A percentile compares a stretch with the other conserved stretches of the same genome.
These are phyloP conservation scores for Lamprotornis superbus DNA, from an alignment of 2,113 vertebrate species.

Conservation along the genomic window DNA sequence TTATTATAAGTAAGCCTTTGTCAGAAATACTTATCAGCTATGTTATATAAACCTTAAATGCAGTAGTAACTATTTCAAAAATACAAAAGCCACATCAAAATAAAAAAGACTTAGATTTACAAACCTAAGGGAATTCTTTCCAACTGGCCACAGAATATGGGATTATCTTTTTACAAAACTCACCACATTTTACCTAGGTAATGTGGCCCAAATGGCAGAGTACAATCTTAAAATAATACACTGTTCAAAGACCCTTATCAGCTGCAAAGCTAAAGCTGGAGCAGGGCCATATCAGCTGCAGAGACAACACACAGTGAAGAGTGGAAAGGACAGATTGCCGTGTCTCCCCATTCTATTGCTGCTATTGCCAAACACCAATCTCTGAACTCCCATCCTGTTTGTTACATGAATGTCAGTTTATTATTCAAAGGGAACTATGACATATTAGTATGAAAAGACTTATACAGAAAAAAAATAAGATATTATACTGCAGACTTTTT, in stretches of 20 bases:
- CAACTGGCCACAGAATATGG: background rate
- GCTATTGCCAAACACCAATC: conserved; percentile 11
- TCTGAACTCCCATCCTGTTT: background rate
- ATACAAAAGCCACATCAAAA: conserved; percentile 24
- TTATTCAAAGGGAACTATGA: background rate
- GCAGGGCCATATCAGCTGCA: conserved; percentile 19
- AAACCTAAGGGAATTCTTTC: conserved; percentile 42
- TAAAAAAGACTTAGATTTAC: background rate
- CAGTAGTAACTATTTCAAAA: conserved; percentile 2
- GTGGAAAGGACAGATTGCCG: conserved; percentile 17
- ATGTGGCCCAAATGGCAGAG: background rate
- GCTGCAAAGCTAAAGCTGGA: conserved; percentile 31
- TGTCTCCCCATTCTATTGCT: background rate
- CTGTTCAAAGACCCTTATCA: conserved; percentile 37
- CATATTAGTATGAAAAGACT: background rate
- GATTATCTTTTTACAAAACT: conserved; percentile 24
- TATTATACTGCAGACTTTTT: background rate
- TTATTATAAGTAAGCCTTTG: conserved; percentile 39
- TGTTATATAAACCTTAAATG: conserved; percentile 20
- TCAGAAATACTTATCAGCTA: conserved; percentile 15
- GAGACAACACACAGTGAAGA: conserved; percentile 1
- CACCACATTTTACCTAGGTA: background rate
- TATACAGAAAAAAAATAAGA: background rate
- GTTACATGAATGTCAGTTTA: background rate
- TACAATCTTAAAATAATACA: conserved; percentile 22